Evolutionary conservation across 2,888 invertebrate genomes (phyloP).

Genomic region (Drosophila infuscata): DNA sequence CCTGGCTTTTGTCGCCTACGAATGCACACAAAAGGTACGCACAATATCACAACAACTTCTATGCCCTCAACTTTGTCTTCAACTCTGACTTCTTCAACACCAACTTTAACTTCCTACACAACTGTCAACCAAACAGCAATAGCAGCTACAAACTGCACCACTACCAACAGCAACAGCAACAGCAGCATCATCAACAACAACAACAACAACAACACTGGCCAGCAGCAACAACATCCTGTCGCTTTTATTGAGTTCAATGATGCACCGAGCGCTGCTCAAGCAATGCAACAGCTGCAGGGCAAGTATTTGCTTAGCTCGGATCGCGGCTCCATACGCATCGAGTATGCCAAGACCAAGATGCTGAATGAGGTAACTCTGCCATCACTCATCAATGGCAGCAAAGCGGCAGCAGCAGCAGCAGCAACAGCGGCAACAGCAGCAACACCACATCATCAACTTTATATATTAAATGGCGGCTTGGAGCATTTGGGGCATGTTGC

Average conservation of each 20-base stretch:
- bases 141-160: conserved; percentile 55
- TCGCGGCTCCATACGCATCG: conserved; percentile 98
- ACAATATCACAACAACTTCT: conserved; percentile 84
- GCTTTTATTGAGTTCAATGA: conserved; percentile 99
- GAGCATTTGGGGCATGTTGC: conserved; percentile 50
- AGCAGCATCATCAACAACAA: conserved; percentile 39
- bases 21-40: conserved; percentile 93
- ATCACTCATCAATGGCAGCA: conserved; percentile 36
- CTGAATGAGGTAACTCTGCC: conserved; percentile 87
- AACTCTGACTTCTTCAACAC: conserved; percentile 80
- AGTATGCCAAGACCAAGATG: conserved; percentile 99
- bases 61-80: conserved; percentile 82
- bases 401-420: conserved; percentile 18
- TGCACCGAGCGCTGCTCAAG: conserved; percentile 95
- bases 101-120: conserved; percentile 78
- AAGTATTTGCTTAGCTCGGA: conserved; percentile 97
- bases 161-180: conserved; percentile 49
- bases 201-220: conserved; percentile 75
- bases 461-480: conserved; percentile 73
- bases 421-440: conserved; percentile 37
- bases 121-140: conserved; percentile 59
- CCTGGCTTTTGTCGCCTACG: conserved; percentile 99
- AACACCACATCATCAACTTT: conserved; percentile 67
- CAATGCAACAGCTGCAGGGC: conserved; percentile 97
- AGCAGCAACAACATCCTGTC: conserved; percentile 89